Percentiles rank a stretch among this genome's conserved stretches.
These are phyloP conservation scores for Fragum sueziense DNA, from an alignment of 2,888 invertebrate species.

Conservation along the genomic window DNA sequence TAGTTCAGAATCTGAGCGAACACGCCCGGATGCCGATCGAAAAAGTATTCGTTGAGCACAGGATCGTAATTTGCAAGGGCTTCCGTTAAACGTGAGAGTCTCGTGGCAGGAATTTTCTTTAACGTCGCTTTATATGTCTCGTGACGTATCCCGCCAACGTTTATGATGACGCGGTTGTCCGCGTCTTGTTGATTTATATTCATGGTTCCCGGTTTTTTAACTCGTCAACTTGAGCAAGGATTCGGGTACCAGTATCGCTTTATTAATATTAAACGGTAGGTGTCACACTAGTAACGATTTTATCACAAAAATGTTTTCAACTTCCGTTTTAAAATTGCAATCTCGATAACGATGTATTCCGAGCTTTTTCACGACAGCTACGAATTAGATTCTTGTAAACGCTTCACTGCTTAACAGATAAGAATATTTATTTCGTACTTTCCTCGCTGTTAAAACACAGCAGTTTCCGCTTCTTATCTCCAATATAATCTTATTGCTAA, in stretches of 20 bases:
- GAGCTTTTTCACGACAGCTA: neutral
- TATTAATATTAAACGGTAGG: neutral
- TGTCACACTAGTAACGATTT: neutral
- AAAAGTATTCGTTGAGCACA: slow-evolving; percentile 99
- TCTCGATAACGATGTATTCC: neutral
- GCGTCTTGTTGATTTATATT: slow-evolving; percentile 79
- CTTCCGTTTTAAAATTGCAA: neutral
- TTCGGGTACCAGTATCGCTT: neutral
- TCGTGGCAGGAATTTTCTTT: slow-evolving; percentile 98
- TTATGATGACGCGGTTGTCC: slow-evolving; percentile 98
- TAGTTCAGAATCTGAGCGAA: slow-evolving; percentile 98
- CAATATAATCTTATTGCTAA: neutral
- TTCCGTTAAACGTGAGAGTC: slow-evolving; percentile 96
- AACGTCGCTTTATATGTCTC: slow-evolving; percentile 89
- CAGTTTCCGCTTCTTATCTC: neutral
- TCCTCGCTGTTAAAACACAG: neutral
- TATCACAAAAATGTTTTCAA: neutral
- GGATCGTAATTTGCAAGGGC: slow-evolving; percentile 99
- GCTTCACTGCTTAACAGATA: neutral
- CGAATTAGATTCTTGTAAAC: neutral
- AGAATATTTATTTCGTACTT: too few species aligned
- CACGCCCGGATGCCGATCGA: slow-evolving; percentile 96
- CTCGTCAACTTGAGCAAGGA: neutral
- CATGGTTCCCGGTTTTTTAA: slow-evolving; percentile 1
- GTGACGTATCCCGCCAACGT: slow-evolving; percentile 98